Conservation (phyloP, 2,113 vertebrate genomes). For the Podocnemis expansa region DNA sequence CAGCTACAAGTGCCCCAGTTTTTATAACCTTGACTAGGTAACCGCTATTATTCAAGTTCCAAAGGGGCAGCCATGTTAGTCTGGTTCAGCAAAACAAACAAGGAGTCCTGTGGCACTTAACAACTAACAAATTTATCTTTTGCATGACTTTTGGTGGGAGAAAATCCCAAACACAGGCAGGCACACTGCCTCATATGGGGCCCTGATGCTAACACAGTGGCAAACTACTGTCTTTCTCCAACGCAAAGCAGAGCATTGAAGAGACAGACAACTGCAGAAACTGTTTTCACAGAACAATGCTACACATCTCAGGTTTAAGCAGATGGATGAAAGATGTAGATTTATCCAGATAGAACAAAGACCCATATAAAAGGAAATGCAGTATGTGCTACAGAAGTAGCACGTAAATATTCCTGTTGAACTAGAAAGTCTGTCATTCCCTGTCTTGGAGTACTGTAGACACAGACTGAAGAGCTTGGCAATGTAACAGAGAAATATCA, state of each 20-base stretch:
- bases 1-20: too few species aligned
- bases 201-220: background rate
- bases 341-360: background rate
- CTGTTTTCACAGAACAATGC: background rate
- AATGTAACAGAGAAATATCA: background rate
- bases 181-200: background rate
- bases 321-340: background rate
- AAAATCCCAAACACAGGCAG: background rate
- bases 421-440: background rate
- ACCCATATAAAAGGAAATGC: background rate
- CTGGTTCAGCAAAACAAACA: too few species aligned
- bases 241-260: background rate
- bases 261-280: background rate
- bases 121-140: too few species aligned
- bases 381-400: background rate
- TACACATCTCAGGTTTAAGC: rapidly evolving
- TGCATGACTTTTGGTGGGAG: too few species aligned
- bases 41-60: too few species aligned
- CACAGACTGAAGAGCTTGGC: background rate
- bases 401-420: background rate
- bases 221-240: background rate
- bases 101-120: too few species aligned
- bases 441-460: background rate
- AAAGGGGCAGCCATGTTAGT: too few species aligned
- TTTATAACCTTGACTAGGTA: background rate